These are phyloP conservation scores for Montipora sp. DNA, from an alignment of 64 coral and sea anemone species.

Conservation along the genomic window DNA sequence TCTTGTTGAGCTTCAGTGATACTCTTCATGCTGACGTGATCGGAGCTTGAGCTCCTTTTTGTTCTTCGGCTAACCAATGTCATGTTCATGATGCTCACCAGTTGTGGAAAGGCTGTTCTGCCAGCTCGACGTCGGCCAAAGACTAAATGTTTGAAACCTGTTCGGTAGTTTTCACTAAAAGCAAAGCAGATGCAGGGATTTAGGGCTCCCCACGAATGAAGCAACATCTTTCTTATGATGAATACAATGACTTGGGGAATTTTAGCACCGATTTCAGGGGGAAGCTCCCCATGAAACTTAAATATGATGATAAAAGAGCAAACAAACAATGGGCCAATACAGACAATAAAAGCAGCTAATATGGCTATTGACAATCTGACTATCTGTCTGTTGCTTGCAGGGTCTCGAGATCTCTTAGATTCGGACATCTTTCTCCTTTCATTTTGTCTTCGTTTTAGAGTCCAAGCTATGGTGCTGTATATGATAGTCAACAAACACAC, in stretches of 20 bases:
- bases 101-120: no score
- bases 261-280: not conserved
- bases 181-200: constrained; percentile 47
- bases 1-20: no score
- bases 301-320: not conserved
- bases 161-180: constrained; percentile 26
- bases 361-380: not conserved
- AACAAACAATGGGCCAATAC: constrained; percentile 5
- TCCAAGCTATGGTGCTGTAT: no score
- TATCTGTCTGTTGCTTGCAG: not conserved
- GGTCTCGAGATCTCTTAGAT: not conserved
- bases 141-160: constrained; percentile 23
- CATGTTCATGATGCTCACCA: no score
- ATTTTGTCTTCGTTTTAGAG: no score
- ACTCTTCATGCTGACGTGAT: no score
- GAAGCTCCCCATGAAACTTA: not conserved
- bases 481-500: no score
- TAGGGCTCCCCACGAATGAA: constrained; percentile 25
- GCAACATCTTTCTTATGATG: not conserved
- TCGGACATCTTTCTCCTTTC: not conserved
- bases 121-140: not conserved
- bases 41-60: no score
- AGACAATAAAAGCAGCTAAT: not conserved
- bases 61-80: no score
- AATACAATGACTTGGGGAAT: not conserved